Evolutionary conservation across 2,797 vertebrate genomes (phyloP), one percentile per base, ranked within the genome.

Genomic region (Decapterus maruadsi): DNA sequence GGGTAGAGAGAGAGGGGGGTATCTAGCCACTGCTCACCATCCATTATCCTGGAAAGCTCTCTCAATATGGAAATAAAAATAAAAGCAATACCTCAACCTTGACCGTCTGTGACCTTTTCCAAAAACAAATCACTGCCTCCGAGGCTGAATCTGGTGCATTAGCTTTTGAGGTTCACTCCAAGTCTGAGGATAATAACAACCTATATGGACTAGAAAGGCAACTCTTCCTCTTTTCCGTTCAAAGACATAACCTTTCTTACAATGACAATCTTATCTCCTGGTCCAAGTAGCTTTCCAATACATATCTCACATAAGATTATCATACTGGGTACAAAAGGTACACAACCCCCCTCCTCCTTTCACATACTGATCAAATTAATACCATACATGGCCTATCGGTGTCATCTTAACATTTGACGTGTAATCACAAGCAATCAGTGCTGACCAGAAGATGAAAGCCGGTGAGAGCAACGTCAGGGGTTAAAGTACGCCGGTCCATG

Each of bases 401-500:
- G 61, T 60, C 20, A 63, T 34, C 51, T 54, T n/a, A 17, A 55
- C 12, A 20, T 55, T 34, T 51, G 42, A 68, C 19, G 43, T 40
- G 17, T 53, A 26, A 42, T 64, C 42, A 34, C 14, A 14, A 17
- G 7, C 11, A 48, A 50, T 45, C 0, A 17, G 3, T 4, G 31
- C 68, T 72, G 29, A 50, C 55, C 63, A 31, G 0, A 43, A 5
- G 20, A 8, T 19, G 57, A 58, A 4, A 13, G 55, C 17, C 0
- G 0, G 36, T 34, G n/a, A 42, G 43, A 36, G 26, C 20, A 50
- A 57, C 46, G 4, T 68, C 57, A 79, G 34, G 29, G 71, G 45
- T 77, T 22, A 87, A 90, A 87, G 89, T 88, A 55, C 82, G 71
- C 46, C 29, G 1, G n/a, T n/a, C n/a, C n/a, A n/a, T 56, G 11